Conservation (phyloP, 2,797 vertebrate genomes). For the Helicolenus hilgendorfi region DNA sequence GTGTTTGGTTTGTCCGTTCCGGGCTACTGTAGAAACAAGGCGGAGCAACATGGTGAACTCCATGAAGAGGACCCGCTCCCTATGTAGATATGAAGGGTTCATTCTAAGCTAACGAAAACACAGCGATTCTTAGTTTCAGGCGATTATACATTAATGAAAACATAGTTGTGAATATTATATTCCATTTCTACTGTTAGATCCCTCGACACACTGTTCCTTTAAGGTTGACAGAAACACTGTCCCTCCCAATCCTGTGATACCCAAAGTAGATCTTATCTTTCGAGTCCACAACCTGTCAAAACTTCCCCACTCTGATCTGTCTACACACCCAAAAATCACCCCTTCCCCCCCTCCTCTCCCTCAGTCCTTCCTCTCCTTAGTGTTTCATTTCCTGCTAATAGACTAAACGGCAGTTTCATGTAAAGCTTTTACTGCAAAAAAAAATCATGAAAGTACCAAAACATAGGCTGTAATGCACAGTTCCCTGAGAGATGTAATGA, state of each 20-base stretch:
- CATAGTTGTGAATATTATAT: too few relatives aligned
- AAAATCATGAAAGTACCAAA: slow-evolving; percentile 35
- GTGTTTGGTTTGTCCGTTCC: too few relatives aligned
- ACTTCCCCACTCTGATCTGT: slow-evolving; percentile 6
- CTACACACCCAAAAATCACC: slow-evolving; percentile 2
- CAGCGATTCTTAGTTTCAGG: too few relatives aligned
- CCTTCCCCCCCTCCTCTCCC: background rate
- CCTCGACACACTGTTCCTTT: background rate
- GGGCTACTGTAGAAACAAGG: too few relatives aligned
- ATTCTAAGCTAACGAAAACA: too few relatives aligned
- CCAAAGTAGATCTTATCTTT: slow-evolving; percentile 14
- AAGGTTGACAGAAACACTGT: background rate
- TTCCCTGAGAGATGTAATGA: slow-evolving; percentile 39
- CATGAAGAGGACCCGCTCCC: too few relatives aligned
- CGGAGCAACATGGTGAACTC: too few relatives aligned
- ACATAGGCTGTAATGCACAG: slow-evolving; percentile 30
- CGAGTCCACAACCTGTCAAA: slow-evolving; percentile 27
- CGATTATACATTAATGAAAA: too few relatives aligned
- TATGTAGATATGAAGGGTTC: rapidly evolving
- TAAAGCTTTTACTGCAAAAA: slow-evolving; percentile 2
- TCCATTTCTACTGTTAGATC: too few relatives aligned
- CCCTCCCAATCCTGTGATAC: background rate
- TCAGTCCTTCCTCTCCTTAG: slow-evolving; percentile 47
- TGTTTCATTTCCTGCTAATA: slow-evolving; percentile 74
- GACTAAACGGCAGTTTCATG: slow-evolving; percentile 47